Evolutionary conservation across 2,888 invertebrate genomes (phyloP).

Genomic region (Anoncus sp.): DNA sequence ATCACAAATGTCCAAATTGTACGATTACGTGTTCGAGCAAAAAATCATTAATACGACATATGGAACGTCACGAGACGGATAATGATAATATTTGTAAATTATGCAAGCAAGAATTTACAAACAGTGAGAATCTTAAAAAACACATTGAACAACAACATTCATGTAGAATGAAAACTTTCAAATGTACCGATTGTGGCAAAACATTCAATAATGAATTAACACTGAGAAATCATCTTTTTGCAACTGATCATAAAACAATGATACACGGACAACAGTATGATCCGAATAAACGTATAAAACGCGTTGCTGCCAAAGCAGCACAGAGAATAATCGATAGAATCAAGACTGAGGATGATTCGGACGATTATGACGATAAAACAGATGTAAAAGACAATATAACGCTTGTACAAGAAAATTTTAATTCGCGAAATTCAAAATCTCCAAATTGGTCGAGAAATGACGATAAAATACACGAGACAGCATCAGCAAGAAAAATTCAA

Average conservation of each 20-base stretch:
- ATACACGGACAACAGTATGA: conserved; percentile 79
- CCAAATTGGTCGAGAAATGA: conserved; percentile 34
- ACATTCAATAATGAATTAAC: conserved; percentile 79
- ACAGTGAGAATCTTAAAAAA: conserved; percentile 74
- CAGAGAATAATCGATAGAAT: conserved; percentile 81
- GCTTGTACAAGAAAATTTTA: conserved; percentile 54
- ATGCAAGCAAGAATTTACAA: conserved; percentile 75
- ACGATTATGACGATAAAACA: conserved; percentile 72
- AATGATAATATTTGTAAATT: conserved; percentile 74
- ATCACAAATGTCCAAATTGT: conserved; percentile 72
- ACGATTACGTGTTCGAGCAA: conserved; percentile 69
- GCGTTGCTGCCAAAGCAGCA: conserved; percentile 80
- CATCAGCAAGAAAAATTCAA: conserved; percentile 34
- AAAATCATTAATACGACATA: conserved; percentile 71
- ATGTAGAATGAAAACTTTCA: conserved; percentile 71
- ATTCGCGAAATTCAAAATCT: conserved; percentile 34
- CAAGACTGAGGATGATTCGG: conserved; percentile 77
- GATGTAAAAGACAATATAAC: conserved; percentile 8
- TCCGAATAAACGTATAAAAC: conserved; percentile 80
- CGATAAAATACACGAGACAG: conserved; percentile 18
- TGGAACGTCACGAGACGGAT: conserved; percentile 72
- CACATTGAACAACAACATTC: conserved; percentile 75
- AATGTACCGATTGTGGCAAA: conserved; percentile 80
- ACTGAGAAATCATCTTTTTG: conserved; percentile 81
- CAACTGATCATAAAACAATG: conserved; percentile 80